A percentile compares a stretch with the other conserved stretches of the same genome.
phyloP scores from a whole-genome alignment of 2,888 invertebrate species.

The Crepidodera aurea region DNA sequence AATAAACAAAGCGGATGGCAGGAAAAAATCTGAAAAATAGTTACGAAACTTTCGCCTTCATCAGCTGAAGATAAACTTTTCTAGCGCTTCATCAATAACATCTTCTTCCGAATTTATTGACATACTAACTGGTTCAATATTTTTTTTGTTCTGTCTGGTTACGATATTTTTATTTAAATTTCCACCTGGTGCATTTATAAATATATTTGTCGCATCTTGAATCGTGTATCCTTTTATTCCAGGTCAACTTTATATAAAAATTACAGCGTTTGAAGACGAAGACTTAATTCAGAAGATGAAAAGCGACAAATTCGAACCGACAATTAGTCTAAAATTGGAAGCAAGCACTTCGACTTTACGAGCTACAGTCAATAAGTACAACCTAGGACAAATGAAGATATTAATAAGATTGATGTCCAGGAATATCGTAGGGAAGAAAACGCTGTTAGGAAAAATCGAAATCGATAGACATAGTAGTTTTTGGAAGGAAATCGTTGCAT shows the following conservation, averaged over 20 bases:
- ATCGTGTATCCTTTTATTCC: too few relatives aligned
- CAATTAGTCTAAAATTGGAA: constrained; percentile 80
- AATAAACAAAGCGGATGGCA: too few relatives aligned
- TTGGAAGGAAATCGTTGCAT: constrained; percentile 69
- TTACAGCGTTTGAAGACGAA: constrained; percentile 73
- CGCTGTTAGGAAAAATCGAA: constrained; percentile 71
- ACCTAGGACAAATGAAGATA: constrained; percentile 70
- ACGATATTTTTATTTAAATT: too few relatives aligned
- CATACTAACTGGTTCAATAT: too few relatives aligned
- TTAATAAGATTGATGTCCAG: constrained; percentile 73
- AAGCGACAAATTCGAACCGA: constrained; percentile 76
- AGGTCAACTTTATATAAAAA: constrained; percentile 80
- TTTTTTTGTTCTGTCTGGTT: too few relatives aligned
- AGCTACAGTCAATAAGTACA: constrained; percentile 70
- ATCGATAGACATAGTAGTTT: constrained; percentile 72
- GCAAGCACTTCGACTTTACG: constrained; percentile 70
- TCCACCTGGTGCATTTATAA: too few relatives aligned
- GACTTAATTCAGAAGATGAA: constrained; percentile 70
- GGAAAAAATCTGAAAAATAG: too few relatives aligned
- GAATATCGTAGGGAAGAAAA: constrained; percentile 74
- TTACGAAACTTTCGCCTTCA: too few relatives aligned
- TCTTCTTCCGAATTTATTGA: too few relatives aligned
- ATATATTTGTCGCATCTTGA: too few relatives aligned
- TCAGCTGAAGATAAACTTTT: too few relatives aligned
- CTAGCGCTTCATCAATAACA: too few relatives aligned